These are phyloP conservation scores for Rhagologus leucostigma DNA, from an alignment of 2,113 vertebrate genomes.

Conservation along the genomic window DNA sequence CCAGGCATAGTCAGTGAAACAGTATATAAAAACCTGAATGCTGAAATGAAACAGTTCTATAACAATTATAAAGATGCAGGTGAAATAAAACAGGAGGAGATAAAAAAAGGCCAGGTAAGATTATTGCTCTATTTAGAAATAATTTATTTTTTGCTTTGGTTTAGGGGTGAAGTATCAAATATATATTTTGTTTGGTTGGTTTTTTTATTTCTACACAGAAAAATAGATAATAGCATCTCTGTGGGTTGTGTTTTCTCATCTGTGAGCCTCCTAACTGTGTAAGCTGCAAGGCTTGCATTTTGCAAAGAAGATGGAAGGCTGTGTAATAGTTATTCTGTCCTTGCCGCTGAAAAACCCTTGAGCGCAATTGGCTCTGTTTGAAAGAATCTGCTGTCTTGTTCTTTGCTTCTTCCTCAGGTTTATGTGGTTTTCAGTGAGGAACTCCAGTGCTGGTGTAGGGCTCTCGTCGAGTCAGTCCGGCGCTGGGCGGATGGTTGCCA, in stretches of 20 bases:
- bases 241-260: background rate
- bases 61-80: background rate
- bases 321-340: background rate
- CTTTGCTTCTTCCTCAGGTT: constrained; percentile 38
- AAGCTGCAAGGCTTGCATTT: background rate
- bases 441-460: constrained; percentile 75
- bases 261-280: background rate
- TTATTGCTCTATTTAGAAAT: background rate
- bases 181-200: background rate
- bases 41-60: constrained; percentile 73
- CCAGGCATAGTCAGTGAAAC: constrained; percentile 18
- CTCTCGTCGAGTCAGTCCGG: constrained; percentile 58
- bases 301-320: background rate
- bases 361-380: accelerated
- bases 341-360: background rate
- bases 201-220: background rate
- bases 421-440: constrained; percentile 74
- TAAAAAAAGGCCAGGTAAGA: constrained; percentile 76
- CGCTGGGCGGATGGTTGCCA: constrained; percentile 40
- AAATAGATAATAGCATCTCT: background rate
- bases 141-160: background rate
- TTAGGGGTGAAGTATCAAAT: background rate
- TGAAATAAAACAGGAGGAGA: constrained; percentile 42
- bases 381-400: background rate
- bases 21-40: constrained; percentile 67